These are phyloP conservation scores for Drosophila neocordata DNA, from an alignment of 1,140 invertebrate genomes.

Conservation along the genomic window DNA sequence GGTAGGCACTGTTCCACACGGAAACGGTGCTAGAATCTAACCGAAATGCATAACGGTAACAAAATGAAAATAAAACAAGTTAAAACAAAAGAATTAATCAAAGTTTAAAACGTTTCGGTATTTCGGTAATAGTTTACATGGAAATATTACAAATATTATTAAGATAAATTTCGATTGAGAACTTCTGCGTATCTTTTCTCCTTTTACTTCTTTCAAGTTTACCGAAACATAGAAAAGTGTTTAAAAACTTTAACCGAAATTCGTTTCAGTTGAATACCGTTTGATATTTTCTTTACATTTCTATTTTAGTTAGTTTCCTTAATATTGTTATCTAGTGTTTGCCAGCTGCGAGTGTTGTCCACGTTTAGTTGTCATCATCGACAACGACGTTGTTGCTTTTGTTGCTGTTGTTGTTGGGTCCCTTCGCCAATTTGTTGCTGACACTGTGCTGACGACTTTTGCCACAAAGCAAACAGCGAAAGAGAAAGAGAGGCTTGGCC, in stretches of 20 bases:
- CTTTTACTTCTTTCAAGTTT: too few species aligned
- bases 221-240: too few species aligned
- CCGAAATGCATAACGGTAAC: not conserved
- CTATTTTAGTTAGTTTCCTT: not conserved
- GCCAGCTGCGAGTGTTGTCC: conserved; percentile 8
- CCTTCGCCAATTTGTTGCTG: conserved; percentile 31
- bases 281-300: conserved; percentile 1
- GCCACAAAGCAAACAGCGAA: conserved; percentile 8
- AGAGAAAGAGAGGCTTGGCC: conserved; percentile 19
- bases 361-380: conserved; percentile 7
- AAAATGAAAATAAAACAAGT: too few species aligned
- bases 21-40: too few species aligned
- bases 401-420: conserved; percentile 10
- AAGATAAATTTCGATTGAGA: too few species aligned
- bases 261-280: not conserved
- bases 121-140: too few species aligned
- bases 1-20: conserved; percentile 14
- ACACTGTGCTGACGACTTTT: conserved; percentile 27
- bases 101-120: too few species aligned
- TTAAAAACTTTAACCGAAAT: not conserved
- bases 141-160: too few species aligned
- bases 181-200: too few species aligned
- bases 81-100: too few species aligned
- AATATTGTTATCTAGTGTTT: conserved; percentile 11
- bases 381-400: not conserved